These are phyloP conservation scores for Epizoanthus fatuus DNA, from an alignment of 92 coral and sea anemone genomes.

Conservation along the genomic window DNA sequence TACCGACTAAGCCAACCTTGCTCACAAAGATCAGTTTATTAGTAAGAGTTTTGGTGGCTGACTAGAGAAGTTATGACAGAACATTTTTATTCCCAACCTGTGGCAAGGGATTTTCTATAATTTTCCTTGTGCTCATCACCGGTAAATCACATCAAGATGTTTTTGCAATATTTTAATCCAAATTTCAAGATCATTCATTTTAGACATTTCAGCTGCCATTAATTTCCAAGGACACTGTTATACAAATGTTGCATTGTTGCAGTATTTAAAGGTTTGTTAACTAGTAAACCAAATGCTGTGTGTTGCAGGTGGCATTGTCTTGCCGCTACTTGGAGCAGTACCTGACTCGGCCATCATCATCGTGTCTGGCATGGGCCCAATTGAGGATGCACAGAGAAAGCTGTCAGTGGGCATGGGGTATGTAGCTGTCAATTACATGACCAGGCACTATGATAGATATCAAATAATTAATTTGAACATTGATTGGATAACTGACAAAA, in stretches of 20 bases:
- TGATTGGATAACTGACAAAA: too few species aligned
- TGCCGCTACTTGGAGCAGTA: slow-evolving; percentile 95
- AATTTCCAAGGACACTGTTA: neutral
- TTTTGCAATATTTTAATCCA: too few species aligned
- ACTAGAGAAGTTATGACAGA: too few species aligned
- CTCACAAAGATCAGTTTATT: too few species aligned
- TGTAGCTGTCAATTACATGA: neutral
- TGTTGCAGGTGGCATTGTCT: slow-evolving; percentile 89
- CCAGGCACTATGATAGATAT: neutral
- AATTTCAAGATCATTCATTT: too few species aligned
- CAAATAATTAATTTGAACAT: too few species aligned
- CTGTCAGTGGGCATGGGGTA: slow-evolving; percentile 99
- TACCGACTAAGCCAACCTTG: too few species aligned
- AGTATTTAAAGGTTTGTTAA: neutral
- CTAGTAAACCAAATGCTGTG: neutral
- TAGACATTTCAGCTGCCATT: neutral
- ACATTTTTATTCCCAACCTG: too few species aligned
- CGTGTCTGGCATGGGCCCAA: slow-evolving; percentile 91
- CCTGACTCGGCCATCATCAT: slow-evolving; percentile 99
- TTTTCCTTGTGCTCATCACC: too few species aligned
- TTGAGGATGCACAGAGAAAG: slow-evolving; percentile 84
- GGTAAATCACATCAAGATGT: too few species aligned
- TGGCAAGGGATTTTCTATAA: too few species aligned
- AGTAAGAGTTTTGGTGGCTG: too few species aligned
- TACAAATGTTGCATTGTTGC: neutral